Base-by-base conservation (phyloP, 2,797 vertebrate genomes). In the Chrosomus eos region DNA sequence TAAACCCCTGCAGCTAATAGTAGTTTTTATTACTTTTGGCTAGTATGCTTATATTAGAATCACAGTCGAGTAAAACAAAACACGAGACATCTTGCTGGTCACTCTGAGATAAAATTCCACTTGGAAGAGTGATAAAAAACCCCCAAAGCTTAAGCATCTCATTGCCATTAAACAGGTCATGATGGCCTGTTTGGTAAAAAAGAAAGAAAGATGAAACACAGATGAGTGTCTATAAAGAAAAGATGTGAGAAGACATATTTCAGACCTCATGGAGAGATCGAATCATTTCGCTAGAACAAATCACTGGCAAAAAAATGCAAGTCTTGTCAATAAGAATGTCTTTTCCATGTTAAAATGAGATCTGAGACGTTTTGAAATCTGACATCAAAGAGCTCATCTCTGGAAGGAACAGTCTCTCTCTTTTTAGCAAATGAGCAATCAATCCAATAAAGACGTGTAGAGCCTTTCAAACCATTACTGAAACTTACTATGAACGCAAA, bases 381-480 rank as follows among this genome's bases (percentile, higher is more conserved):
- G 62, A 84, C 83, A 87, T 90, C 88, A 90, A 88, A 89, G 86
- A 79, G 55, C n/a, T 45, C 19, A 62, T 45, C 26, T 79, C 73
- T 80, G 68, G 55, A 38, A 83, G 77, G 67, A 85, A 81, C 51
- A 43, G 58, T 80, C 51, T 77, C 43, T 62, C 84, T 79, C 87
- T 83, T 87, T 86, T 87, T 67, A 67, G 73, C 85, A 87, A 89
- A 88, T 82, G 86, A 89, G 70, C 73, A 86, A 89, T 89, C 84
- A 89, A 87, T 83, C 71, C 62, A 72, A 79, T 76, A 62, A 85
- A 87, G 75, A 72, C 66, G 28, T 64, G 38, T 5, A 81, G 68
- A 85, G 64, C 55, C 82, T 86, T 86, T 75, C 64, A 81, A 76
- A 71, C 51, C 40, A 31, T 75, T 74, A 70, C 77, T 64, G 72